Conservation (phyloP, 1,140 invertebrate genomes). For the Drosophila nigrodunni region DNA sequence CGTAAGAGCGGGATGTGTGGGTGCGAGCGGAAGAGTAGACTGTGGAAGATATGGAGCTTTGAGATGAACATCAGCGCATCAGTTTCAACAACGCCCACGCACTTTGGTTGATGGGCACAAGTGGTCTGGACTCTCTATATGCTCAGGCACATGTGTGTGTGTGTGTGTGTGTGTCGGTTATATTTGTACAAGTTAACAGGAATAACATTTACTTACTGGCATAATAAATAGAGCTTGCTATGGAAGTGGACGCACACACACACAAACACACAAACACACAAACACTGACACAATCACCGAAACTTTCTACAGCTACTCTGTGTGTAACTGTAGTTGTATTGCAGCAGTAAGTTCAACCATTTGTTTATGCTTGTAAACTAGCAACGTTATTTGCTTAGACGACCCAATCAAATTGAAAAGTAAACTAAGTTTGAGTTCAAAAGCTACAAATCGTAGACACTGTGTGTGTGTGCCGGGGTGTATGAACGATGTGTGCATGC, state of each 20-base stretch:
- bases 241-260: conserved; percentile 35
- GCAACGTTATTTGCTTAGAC: conserved; percentile 73
- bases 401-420: conserved; percentile 81
- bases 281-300: neutral
- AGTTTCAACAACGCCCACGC: conserved; percentile 30
- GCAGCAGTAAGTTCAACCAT: conserved; percentile 54
- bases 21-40: neutral
- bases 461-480: neutral
- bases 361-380: conserved; percentile 70
- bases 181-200: conserved; percentile 78
- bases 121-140: conserved; percentile 11
- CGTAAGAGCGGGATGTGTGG: neutral
- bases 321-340: conserved; percentile 16
- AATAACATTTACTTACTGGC: conserved; percentile 81
- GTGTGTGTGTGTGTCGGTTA: conserved; percentile 28
- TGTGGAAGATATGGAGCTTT: neutral
- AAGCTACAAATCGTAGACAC: conserved; percentile 66
- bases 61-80: conserved; percentile 18
- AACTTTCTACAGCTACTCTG: neutral
- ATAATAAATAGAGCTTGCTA: conserved; percentile 75
- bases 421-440: conserved; percentile 73
- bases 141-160: neutral
- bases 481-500: conserved; percentile 13
- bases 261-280: conserved; percentile 19
- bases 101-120: conserved; percentile 35